Base-by-base conservation (phyloP, 2,113 vertebrate genomes). In the Platycercus adscitus region DNA sequence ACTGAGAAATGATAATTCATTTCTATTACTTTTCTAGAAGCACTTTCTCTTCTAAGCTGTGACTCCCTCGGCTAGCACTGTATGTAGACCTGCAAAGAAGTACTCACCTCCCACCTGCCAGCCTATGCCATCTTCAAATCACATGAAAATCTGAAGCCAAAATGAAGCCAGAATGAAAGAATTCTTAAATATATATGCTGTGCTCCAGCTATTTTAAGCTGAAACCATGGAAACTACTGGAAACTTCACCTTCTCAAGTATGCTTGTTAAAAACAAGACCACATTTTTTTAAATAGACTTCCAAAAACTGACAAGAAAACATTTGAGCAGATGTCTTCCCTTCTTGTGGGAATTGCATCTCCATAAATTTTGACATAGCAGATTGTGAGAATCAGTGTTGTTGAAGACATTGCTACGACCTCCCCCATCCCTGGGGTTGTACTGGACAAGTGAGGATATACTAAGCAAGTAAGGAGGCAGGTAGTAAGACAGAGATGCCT, bases 221-320 rank as follows among this genome's bases (percentile, higher is more conserved):
- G 65, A 86, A 97, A 93, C 33, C 43, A 89, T 83, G 80, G 71
- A 91, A 95, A 93, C 60, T 63, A 46, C n/a, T 61, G 58, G 50
- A 73, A 91, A 71, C n/a, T 64, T 78, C 55, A 90, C 5, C 10
- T 23, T 58, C 17, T 71, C 43, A 64, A 55, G 4, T 52, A 91
- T 37, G 7, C 14, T 29, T 71, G 31, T 31, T 81, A 86, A 86
- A 91, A 93, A 76, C 2, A 78, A 28, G 10, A 71, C 31, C 10
- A 7, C 7, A 10, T 71, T 84, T 81, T 64, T 73, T 61, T 24
- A 80, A 17, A 41, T 0, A 84, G 49, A 71, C 12, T 95, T 89
- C 35, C 13, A 69, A 92, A 96, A 89, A 50, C 18, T 55, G 50
- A 61, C 29, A 79, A 73, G 20, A 78, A 76, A 89, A 78, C 23